These are phyloP conservation scores for Daktulosphaira vitifoliae DNA, from an alignment of 1,140 invertebrate species.

Conservation along the genomic window DNA sequence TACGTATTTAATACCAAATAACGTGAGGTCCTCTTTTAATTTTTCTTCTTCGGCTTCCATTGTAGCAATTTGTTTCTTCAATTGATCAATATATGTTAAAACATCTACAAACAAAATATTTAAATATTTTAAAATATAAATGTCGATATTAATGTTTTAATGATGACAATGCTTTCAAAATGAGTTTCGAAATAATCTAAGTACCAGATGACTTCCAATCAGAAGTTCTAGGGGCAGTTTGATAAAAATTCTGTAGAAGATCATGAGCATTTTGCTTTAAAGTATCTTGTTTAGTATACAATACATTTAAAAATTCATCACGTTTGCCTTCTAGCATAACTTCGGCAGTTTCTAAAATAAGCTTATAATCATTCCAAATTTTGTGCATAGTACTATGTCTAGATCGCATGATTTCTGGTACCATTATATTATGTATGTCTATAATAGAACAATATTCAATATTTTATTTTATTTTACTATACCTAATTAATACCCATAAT, in stretches of 20 bases:
- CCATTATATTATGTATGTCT: conserved; percentile 8
- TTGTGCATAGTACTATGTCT: not conserved
- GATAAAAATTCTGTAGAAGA: no score
- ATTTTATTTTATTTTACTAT: no score
- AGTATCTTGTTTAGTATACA: not conserved
- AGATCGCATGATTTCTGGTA: not conserved
- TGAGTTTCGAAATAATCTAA: no score
- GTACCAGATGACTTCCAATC: no score
- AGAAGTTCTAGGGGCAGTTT: no score
- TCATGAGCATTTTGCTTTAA: no score
- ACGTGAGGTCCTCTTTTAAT: not conserved
- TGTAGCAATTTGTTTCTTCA: not conserved
- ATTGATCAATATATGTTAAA: not conserved
- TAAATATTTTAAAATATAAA: no score
- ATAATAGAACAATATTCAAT: not conserved
- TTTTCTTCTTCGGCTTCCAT: not conserved
- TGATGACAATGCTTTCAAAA: no score
- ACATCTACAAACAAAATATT: not conserved
- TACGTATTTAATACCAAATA: conserved; percentile 9
- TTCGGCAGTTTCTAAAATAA: not conserved
- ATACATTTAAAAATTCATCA: not conserved
- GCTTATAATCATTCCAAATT: not conserved
- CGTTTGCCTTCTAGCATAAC: conserved; percentile 4
- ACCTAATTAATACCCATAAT: not conserved
- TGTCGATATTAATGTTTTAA: no score